Percentiles rank a stretch among this genome's conserved stretches.
phyloP scores from a whole-genome alignment of 2,113 vertebrate genomes.

The Ginglymostoma cirratum region DNA sequence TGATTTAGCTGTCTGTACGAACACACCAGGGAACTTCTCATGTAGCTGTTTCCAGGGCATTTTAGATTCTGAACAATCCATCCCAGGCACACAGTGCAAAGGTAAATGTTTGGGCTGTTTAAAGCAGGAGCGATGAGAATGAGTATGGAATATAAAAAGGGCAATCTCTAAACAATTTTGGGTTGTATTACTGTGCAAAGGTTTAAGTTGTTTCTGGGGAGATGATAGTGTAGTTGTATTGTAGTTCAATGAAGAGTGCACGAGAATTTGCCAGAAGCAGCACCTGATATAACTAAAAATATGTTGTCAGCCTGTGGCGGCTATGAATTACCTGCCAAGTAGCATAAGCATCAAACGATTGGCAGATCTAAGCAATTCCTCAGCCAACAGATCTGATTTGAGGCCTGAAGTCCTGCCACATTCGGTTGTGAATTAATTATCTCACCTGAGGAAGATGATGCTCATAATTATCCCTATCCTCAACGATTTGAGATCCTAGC shows the following conservation, averaged over 20 bases:
- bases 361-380: no score
- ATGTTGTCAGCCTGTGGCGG: no score
- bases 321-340: no score
- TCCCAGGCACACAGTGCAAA: conserved; percentile 40
- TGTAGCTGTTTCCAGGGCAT: conserved; percentile 42
- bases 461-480: no score
- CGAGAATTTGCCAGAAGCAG: neutral
- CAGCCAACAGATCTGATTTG: no score
- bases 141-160: neutral
- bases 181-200: neutral
- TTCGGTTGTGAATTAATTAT: no score
- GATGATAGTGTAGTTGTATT: no score
- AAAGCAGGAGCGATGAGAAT: neutral
- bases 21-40: conserved; percentile 40
- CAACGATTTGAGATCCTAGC: no score
- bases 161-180: neutral
- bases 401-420: no score
- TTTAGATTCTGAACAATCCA: conserved; percentile 34
- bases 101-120: neutral
- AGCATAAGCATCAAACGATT: no score
- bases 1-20: conserved; percentile 39
- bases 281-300: neutral
- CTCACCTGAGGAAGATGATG: no score
- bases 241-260: no score
- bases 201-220: neutral